Evolutionary conservation across 2,888 invertebrate species (phyloP), one percentile per base, ranked within the genome.

Genomic region (Stratiomys singularior): DNA sequence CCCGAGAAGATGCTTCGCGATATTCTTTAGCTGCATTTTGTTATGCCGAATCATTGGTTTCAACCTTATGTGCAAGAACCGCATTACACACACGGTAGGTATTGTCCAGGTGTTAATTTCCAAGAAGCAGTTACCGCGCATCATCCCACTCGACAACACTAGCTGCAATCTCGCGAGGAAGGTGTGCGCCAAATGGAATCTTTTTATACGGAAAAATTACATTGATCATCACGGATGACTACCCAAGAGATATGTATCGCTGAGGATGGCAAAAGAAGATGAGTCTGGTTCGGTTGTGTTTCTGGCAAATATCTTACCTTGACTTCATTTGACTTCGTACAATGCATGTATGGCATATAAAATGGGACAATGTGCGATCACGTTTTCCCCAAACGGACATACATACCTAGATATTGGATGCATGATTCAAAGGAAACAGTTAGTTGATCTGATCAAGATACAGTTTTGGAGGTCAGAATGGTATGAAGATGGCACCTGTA

Each of bases 151-250:
- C 64, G 25, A 25, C 60, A 60, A 60, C 60, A 25, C 60, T 25
- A 23, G 11, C 30, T 18, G 28, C 5, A 21, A n/a, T 60, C 30
- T 64, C 64, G 15, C n/a, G 69, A 69, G 23, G 23, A 47, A 69
- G 47, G 46, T 69, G 69, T 47, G 47, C 69, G 69, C 46, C 69
- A 69, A 69, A 69, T 69, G 69, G 4, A 25, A 69, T n/a, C 37
- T 37, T 37, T 37, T 47, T 23, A 15, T 69, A 25, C 13, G 1
- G 47, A 69, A 69, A 69, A 69, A 69, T 69, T 69, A 69, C 69
- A 69, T 69, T 69, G 69, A 69, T 69, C 69, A 69, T 47, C 69
- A 47, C 69, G 69, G 69, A 23, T 69, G 69, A 69, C 23, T 69
- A 47, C 69, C 69, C 13, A 69, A 69, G 46, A 69, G 15, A 69